Base-by-base conservation (phyloP, 2,113 vertebrate species). In the Leuciscus idus region DNA sequence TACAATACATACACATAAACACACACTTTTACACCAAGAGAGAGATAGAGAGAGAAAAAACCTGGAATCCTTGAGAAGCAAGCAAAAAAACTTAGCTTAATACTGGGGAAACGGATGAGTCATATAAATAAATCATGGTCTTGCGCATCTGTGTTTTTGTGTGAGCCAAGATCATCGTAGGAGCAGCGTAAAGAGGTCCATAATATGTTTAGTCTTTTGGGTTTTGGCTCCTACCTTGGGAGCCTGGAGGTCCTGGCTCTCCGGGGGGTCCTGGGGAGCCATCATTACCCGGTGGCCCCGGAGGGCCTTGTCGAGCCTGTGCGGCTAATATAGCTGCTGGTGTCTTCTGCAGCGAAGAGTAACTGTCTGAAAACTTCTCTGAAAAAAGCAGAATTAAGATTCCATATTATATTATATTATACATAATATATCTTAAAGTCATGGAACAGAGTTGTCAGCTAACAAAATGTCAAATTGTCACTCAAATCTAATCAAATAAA, bases 281-380 rank as follows among this genome's bases (percentile, higher is more conserved):
- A 5, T 97, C 96, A 74, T 96, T 96, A 87, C 98, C 98, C 21
- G 97, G 96, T 11, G 95, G 95, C 13, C 98, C 97, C 70, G 97
- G 97, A 84, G 96, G 95, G 4, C 97, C 97, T 15, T 96, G 95
- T 9, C 87, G 93, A 70, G 94, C 81, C 46, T 97, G 96, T 6
- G 97, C 93, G 7, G 97, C 96, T 87, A 98, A 91, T 93, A 99
- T 95, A 33, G 96, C 96, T 50, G 97, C 97, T 23, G 96, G 98
- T 23, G 96, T 93, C 92, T 98, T 97, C 88, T 98, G 92, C 61
- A 94, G 92, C 39, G 92, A 91, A 43, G 94, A 88, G 83, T 95
- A 89, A 66, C 95, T 95, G 46, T 84, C 82, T 19, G 94, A 94
- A 91, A 97, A 94, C 81, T 94, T 96, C 85, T 95, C 95, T 95